These are phyloP conservation scores for Chlorocebus sabaeus DNA, from an alignment of 2,113 vertebrate species.

Conservation along the genomic window DNA sequence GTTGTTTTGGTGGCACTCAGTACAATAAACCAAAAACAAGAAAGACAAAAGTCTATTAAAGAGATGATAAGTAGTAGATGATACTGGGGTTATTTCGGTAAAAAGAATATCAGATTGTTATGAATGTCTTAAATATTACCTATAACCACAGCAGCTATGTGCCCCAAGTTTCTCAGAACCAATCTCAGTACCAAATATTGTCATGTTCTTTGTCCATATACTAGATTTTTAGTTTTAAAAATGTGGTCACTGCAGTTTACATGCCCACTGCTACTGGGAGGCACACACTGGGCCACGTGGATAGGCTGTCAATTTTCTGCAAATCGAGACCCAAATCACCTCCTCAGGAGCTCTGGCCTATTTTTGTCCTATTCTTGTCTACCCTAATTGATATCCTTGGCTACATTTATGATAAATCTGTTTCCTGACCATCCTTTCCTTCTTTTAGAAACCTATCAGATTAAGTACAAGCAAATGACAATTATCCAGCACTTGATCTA, in stretches of 20 bases:
- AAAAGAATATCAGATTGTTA: slow-evolving; percentile 18
- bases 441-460: neutral
- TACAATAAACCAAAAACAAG: neutral
- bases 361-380: neutral
- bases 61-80: neutral
- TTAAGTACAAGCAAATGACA: neutral
- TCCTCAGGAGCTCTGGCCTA: neutral
- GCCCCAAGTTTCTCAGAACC: neutral
- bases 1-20: neutral
- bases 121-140: neutral
- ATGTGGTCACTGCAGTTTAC: neutral
- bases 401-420: neutral
- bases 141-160: neutral
- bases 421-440: slow-evolving; percentile 4
- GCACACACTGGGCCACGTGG: neutral
- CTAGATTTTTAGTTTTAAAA: neutral
- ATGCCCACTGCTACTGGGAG: neutral
- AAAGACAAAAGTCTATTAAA: neutral
- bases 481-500: slow-evolving; percentile 18
- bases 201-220: neutral
- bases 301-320: neutral
- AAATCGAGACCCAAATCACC: neutral
- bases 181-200: neutral
- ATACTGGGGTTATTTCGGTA: neutral
- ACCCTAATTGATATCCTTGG: neutral